Evolutionary conservation across 2,888 invertebrate species (phyloP).

Genomic region (Cecidostiba fungosa): DNA sequence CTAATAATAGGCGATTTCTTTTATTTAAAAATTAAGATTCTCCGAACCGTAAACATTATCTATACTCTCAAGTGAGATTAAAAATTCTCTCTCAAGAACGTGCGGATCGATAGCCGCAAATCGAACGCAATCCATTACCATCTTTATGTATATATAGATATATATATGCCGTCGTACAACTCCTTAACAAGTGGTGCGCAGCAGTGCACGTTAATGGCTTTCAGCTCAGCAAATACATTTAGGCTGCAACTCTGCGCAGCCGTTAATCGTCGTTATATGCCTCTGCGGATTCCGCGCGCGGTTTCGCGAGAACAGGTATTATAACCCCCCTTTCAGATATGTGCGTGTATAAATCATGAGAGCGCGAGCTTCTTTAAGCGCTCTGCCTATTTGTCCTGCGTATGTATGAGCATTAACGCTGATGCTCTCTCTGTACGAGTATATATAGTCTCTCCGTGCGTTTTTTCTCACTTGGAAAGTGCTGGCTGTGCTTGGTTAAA

Average conservation of each 20-base stretch:
- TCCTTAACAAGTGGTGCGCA: slow-evolving; percentile 49
- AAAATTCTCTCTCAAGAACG: neutral
- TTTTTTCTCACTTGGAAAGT: too few relatives aligned
- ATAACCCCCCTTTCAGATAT: slow-evolving; percentile 35
- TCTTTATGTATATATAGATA: slow-evolving; percentile 24
- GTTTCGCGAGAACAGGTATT: slow-evolving; percentile 11
- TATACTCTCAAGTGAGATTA: too few relatives aligned
- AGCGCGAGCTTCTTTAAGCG: neutral
- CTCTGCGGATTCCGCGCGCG: slow-evolving; percentile 58
- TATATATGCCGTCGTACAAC: slow-evolving; percentile 20
- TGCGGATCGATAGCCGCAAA: neutral
- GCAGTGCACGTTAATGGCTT: slow-evolving; percentile 62
- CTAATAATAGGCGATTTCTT: too few relatives aligned
- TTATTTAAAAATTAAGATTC: too few relatives aligned
- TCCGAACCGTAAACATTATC: too few relatives aligned
- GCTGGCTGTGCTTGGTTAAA: too few relatives aligned
- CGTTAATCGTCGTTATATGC: slow-evolving; percentile 65
- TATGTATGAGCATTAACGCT: neutral
- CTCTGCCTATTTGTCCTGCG: slow-evolving; percentile 11
- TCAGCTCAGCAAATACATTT: slow-evolving; percentile 66
- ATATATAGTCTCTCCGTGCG: too few relatives aligned
- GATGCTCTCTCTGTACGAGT: neutral
- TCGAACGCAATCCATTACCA: slow-evolving; percentile 41
- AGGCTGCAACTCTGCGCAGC: slow-evolving; percentile 47
- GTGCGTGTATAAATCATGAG: neutral